These are phyloP conservation scores for Anguilla megastoma DNA, from an alignment of 2,797 vertebrate species.

Conservation along the genomic window DNA sequence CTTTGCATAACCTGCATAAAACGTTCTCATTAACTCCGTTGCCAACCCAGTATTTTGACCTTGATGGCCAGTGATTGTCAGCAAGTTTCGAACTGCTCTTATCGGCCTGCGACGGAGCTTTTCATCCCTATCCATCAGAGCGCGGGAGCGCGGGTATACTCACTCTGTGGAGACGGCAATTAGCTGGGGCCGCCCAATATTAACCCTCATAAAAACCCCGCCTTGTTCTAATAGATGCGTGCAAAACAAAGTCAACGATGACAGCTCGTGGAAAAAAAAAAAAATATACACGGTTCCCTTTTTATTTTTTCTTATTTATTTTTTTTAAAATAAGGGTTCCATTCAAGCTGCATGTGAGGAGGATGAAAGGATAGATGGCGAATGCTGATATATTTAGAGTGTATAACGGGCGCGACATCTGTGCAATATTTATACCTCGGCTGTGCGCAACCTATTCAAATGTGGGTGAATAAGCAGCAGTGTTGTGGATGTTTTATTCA, in stretches of 20 bases:
- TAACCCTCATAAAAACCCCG: not conserved
- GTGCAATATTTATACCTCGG: constrained; percentile 27
- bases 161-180: not conserved
- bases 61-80: not conserved
- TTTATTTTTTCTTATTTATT: not conserved
- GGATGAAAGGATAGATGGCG: constrained; percentile 30
- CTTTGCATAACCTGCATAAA: not conserved
- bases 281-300: not conserved
- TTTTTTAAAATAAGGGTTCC: constrained; percentile 18
- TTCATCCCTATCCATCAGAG: not conserved
- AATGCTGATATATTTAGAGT: constrained; percentile 21
- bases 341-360: constrained; percentile 25
- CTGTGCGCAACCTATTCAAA: constrained; percentile 11
- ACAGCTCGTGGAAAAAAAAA: not conserved
- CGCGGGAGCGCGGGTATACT: not conserved
- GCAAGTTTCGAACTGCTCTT: not conserved
- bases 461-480: not conserved
- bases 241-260: not conserved
- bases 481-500: constrained; percentile 74
- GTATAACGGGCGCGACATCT: constrained; percentile 25
- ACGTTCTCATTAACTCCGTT: not conserved
- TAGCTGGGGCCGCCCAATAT: not conserved
- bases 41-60: not conserved
- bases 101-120: not conserved
- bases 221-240: constrained; percentile 14